These are phyloP conservation scores for Colistium nudipinnis DNA, from an alignment of 2,113 vertebrate species.

Conservation along the genomic window DNA sequence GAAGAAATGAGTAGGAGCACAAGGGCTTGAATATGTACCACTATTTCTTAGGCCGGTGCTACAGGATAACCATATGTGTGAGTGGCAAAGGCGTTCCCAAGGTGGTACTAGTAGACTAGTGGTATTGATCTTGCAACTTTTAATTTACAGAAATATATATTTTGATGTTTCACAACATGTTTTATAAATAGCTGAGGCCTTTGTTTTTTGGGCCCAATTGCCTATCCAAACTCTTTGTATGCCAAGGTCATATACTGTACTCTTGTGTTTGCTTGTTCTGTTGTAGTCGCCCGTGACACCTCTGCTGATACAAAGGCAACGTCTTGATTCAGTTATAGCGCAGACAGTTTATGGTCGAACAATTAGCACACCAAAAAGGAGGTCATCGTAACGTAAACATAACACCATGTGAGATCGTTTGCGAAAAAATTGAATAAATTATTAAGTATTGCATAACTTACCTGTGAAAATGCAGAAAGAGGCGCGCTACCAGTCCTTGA, in stretches of 20 bases:
- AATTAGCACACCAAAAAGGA: neutral
- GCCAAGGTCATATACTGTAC: neutral
- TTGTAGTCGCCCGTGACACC: too few species aligned
- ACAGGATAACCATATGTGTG: neutral
- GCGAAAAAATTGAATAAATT: neutral
- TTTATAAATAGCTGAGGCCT: slow-evolving; percentile 10
- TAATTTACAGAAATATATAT: neutral
- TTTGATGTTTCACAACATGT: neutral
- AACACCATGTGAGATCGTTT: neutral
- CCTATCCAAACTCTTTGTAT: neutral
- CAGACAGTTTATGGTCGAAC: neutral
- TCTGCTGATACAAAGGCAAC: too few species aligned
- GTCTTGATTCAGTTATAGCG: too few species aligned
- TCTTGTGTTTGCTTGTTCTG: neutral
- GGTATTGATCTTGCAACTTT: neutral
- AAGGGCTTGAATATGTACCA: slow-evolving; percentile 15
- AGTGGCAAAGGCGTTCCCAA: neutral
- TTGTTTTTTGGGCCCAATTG: slow-evolving; percentile 9
- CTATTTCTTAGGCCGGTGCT: slow-evolving; percentile 4
- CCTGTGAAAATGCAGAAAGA: slow-evolving; percentile 53
- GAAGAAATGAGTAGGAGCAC: slow-evolving; percentile 49
- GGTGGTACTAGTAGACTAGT: neutral
- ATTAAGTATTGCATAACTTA: slow-evolving; percentile 57
- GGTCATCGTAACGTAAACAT: neutral
- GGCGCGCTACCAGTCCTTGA: slow-evolving; percentile 62